Base-by-base conservation (phyloP, 2,797 vertebrate genomes). In the Meriones psammophilus region DNA sequence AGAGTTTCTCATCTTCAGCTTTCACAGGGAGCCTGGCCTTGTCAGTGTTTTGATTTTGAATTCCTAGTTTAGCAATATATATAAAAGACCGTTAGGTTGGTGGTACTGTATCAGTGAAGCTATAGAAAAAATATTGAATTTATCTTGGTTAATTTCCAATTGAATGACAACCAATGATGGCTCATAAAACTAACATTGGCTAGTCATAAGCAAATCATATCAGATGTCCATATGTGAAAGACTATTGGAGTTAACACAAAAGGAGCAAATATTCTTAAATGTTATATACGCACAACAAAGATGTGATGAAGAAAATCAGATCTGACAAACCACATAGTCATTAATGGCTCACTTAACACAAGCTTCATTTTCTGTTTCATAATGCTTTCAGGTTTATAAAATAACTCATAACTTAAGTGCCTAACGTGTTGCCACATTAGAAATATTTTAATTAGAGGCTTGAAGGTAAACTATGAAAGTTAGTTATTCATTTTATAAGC, bases 371-470 rank as follows among this genome's bases (percentile, higher is more conserved):
- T 85, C 15, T 64, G 46, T 89, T 78, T 85, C 1, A 20, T 71
- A 68, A 92, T 58, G 86, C 83, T 69, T 88, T n/a, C 12, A 94
- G 78, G 30, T 69, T 87, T 78, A 83, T 89, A 94, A 79, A 84
- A 50, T 30, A 69, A 22, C n/a, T 74, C 74, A 54, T 60, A 50
- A 89, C 17, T 64, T 33, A 18, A 56, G 62, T 10, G 18, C 33
- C 33, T 71, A 83, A 91, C 13, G 20, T 78, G 36, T 2, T 79
- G 14, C 28, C 50, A 18, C 78, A 87, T 14, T 89, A 85, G 18
- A 71, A 77, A 77, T 64, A 85, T 56, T 69, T 66, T 79, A 74
- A 76, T 85, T 94, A 85, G 18, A 56, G 1, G 69, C 12, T 14
- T 85, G 42, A 93, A 76, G 76, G 88, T 46, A 62, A 64, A 76